A percentile compares a stretch with the other conserved stretches of the same genome.
Evolutionary conservation across 2,113 vertebrate genomes (phyloP).

Genomic region (Sporophila hypoxantha): DNA sequence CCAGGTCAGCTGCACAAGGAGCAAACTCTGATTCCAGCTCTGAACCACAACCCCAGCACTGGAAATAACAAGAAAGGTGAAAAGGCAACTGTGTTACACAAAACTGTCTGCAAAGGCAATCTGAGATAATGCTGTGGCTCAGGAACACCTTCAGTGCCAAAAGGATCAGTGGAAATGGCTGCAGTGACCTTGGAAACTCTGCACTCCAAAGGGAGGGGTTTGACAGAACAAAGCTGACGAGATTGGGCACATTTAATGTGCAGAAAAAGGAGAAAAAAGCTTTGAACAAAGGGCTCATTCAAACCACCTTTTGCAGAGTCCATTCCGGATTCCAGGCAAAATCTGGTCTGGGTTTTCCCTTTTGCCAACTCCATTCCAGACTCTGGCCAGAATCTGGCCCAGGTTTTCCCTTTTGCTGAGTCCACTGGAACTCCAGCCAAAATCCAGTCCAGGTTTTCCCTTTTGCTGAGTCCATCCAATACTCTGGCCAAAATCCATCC

Average conservation of each 20-base stretch:
- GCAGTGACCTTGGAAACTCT: not conserved
- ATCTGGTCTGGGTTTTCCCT: not conserved
- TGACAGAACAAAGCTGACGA: not conserved
- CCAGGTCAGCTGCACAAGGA: not conserved
- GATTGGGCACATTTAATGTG: not conserved
- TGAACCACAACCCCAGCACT: not conserved
- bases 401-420: rapidly evolving
- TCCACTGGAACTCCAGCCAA: not conserved
- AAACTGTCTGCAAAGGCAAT: not conserved
- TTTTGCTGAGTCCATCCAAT: no score
- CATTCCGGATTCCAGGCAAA: not conserved
- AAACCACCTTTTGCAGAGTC: not conserved
- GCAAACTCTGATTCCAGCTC: not conserved
- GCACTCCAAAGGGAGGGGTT: not conserved
- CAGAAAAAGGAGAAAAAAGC: not conserved
- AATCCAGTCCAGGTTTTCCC: not conserved
- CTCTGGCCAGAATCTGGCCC: rapidly evolving
- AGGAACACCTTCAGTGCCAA: not conserved
- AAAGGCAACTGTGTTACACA: not conserved
- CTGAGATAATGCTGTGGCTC: not conserved
- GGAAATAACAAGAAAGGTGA: not conserved
- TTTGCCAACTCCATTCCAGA: not conserved
- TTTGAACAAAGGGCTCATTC: not conserved
- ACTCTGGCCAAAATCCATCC: not conserved
- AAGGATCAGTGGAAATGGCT: not conserved